phyloP scores from a whole-genome alignment of 2,113 vertebrate genomes.

The Panurus biarmicus region DNA sequence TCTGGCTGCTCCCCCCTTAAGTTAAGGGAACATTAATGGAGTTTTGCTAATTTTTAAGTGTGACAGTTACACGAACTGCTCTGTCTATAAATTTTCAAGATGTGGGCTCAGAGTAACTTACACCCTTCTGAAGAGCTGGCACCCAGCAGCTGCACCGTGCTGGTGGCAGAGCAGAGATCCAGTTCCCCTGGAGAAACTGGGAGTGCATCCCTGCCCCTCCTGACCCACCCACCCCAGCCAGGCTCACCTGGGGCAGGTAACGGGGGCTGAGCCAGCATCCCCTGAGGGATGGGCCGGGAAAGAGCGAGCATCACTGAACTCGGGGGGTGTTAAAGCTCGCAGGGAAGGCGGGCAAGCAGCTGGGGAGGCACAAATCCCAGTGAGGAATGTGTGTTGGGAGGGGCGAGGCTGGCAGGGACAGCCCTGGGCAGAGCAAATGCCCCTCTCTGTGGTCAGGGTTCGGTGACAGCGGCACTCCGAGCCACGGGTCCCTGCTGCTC shows the following conservation, averaged over 20 bases:
- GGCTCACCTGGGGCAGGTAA: neutral
- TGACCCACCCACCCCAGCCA: fast-evolving
- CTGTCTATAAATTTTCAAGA: constrained; percentile 23
- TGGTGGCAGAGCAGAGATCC: neutral
- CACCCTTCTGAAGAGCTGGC: neutral
- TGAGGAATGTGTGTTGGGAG: neutral
- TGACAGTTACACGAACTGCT: constrained; percentile 4
- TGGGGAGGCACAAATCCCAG: neutral
- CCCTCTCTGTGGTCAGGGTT: neutral
- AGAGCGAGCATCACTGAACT: neutral
- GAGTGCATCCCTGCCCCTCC: fast-evolving
- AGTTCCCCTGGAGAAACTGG: neutral
- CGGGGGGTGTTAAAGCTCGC: neutral
- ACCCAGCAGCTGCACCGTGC: neutral
- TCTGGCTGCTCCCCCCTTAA: neutral
- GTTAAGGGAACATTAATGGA: neutral
- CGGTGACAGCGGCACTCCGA: neutral
- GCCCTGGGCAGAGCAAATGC: neutral
- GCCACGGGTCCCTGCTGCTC: neutral
- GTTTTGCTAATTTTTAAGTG: constrained; percentile 44
- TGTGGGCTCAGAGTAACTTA: neutral
- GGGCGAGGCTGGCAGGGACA: neutral
- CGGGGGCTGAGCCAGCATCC: neutral
- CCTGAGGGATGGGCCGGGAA: neutral
- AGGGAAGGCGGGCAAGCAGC: neutral